These are phyloP conservation scores for Eptatretus atami DNA, from an alignment of 2,797 vertebrate species.

Conservation along the genomic window DNA sequence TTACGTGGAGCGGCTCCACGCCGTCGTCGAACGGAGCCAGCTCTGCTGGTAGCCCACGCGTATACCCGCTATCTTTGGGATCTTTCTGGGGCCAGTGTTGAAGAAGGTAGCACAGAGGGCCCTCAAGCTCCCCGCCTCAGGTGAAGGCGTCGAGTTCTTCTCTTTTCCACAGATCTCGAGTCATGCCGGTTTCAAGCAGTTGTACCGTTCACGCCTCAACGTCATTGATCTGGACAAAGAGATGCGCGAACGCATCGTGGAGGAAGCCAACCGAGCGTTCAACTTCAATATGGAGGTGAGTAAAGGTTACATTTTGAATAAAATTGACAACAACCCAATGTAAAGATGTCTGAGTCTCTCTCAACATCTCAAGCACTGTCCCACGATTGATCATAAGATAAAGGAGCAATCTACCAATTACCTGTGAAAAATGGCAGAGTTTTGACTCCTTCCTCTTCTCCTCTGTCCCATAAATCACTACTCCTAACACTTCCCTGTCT, in stretches of 20 bases:
- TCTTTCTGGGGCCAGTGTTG: conserved; percentile 81
- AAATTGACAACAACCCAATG: too few relatives aligned
- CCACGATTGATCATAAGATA: too few relatives aligned
- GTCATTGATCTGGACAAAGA: conserved; percentile 36
- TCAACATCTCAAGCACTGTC: too few relatives aligned
- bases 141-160: conserved; percentile 63
- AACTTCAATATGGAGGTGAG: conserved; percentile 70
- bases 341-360: too few relatives aligned
- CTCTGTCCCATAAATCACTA: too few relatives aligned
- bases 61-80: conserved; percentile 96
- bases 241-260: conserved; percentile 38
- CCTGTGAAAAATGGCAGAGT: too few relatives aligned
- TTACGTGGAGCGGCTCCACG: conserved; percentile 51
- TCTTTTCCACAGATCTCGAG: conserved; percentile 45
- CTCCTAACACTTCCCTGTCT: too few relatives aligned
- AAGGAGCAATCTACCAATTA: too few relatives aligned
- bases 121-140: conserved; percentile 45
- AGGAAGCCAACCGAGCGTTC: conserved; percentile 54
- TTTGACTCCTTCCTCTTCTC: too few relatives aligned
- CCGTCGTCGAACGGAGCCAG: conserved; percentile 32
- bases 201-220: conserved; percentile 74
- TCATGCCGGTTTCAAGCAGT: conserved; percentile 61
- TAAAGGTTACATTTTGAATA: too few relatives aligned
- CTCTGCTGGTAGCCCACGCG: conserved; percentile 55
- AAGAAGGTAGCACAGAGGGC: conserved; percentile 82